Percentiles rank a stretch among this genome's conserved stretches.
These are phyloP conservation scores for Acanthiza pusilla DNA, from an alignment of 2,797 vertebrate genomes.

Conservation along the genomic window DNA sequence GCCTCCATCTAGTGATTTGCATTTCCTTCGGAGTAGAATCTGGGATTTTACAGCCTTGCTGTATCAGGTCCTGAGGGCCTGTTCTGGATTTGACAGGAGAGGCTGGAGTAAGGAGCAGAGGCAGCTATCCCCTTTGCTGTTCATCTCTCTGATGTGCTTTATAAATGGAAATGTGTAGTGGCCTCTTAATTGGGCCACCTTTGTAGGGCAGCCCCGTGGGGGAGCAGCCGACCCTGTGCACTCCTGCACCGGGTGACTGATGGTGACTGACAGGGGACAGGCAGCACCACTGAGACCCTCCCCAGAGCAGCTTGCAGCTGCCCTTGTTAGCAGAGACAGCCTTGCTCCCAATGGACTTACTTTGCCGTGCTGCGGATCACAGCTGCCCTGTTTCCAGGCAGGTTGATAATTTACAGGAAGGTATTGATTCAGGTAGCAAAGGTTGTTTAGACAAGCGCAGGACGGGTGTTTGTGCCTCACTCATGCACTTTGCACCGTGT, in stretches of 20 bases:
- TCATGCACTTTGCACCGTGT: neutral
- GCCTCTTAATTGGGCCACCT: slow-evolving; percentile 47
- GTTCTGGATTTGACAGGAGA: slow-evolving; percentile 46
- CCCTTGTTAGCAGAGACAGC: neutral
- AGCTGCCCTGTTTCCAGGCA: neutral
- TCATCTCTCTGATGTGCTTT: neutral
- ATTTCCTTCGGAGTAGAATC: neutral
- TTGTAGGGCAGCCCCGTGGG: neutral
- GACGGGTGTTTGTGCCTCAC: neutral
- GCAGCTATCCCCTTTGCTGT: neutral
- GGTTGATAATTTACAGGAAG: slow-evolving; percentile 6
- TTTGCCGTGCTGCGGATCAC: neutral
- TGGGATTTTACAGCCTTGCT: neutral
- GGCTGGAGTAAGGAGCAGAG: neutral
- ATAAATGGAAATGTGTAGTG: neutral
- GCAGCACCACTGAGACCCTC: neutral
- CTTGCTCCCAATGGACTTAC: neutral
- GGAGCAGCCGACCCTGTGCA: neutral
- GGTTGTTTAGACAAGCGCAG: neutral
- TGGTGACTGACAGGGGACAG: neutral
- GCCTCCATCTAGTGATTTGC: neutral
- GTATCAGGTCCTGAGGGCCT: neutral
- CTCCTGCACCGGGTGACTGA: neutral
- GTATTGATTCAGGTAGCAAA: slow-evolving; percentile 29
- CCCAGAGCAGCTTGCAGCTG: neutral